Evolutionary conservation across 2,888 invertebrate species (phyloP), one percentile per base, ranked within the genome.

Genomic region (Orchestes rusci): DNA sequence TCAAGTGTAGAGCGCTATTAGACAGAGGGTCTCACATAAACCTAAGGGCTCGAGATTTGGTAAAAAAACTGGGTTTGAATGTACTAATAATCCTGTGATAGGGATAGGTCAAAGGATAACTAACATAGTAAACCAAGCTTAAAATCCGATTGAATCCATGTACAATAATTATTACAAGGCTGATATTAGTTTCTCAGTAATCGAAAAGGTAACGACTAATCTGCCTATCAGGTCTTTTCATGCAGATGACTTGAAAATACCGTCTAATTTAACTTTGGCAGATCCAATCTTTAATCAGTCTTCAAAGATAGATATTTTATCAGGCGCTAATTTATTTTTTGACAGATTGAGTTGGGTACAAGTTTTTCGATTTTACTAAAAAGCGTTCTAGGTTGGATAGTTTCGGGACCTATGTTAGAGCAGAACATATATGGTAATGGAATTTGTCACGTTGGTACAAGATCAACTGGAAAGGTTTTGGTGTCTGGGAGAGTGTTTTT

Each of bases 301-400:
- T 10, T 7, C 31, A 30, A 7, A 30, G 12, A 12, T 30, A 10
- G 31, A 30, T 30, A 10, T 30, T 5, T 12, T 30, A 5, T 10
- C 12, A 10, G 45, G 40, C 17, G 45, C 34, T 13, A 18, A 12
- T n/a, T 32, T 27, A n/a, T 41, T 41, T 34, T 41, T 13, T 20
- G 33, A 5, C 41, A 41, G 30, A 35, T 45, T 12, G 35, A 35
- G 29, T 16, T 35, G 1, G 20, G 36, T n/a, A 40, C 30, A 17
- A 23, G 32, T 16, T 10, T 29, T 18, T 45, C 48, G 2, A 28
- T 48, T 17, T 30, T 38, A 12, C 44, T 44, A 36, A 45, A 51
- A 19, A 43, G 4, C 15, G 13, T 4, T 7, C n/a, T 38, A 29
- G 38, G 33, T 3, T 33, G 27, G 27, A 16, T 27, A 20, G 16